phyloP scores from a whole-genome alignment of 2,888 invertebrate species.

The Drosophila lacicola region DNA sequence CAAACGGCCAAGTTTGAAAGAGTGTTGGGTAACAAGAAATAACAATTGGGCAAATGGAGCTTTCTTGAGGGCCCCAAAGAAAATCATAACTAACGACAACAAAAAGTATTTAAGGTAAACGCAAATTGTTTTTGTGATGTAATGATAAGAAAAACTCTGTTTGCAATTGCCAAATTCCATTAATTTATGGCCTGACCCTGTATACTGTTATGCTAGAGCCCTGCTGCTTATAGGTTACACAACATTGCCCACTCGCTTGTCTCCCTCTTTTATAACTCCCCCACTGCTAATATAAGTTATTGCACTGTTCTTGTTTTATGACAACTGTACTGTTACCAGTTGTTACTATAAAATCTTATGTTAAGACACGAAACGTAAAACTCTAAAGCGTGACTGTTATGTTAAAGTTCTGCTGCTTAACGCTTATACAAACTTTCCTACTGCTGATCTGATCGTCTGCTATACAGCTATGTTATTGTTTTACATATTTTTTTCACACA shows the following conservation, averaged over 20 bases:
- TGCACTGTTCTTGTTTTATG: neutral
- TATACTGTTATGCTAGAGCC: neutral
- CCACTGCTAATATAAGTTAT: neutral
- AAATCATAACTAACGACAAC: constrained; percentile 5
- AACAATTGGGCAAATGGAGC: constrained; percentile 8
- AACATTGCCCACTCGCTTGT: too few species aligned
- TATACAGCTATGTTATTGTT: neutral
- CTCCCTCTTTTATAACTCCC: neutral
- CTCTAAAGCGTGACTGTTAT: neutral
- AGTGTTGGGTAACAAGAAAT: constrained; percentile 6
- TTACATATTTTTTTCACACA: too few species aligned
- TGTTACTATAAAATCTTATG: neutral
- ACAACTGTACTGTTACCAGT: neutral
- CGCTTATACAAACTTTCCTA: neutral
- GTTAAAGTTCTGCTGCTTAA: neutral
- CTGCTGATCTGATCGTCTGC: neutral
- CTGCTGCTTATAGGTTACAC: neutral
- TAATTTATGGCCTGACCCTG: too few species aligned
- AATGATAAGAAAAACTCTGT: neutral
- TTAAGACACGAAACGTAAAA: neutral
- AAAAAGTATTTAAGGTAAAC: constrained; percentile 1
- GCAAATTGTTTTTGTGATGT: constrained; percentile 1
- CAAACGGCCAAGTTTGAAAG: neutral
- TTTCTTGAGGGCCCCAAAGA: constrained; percentile 2
- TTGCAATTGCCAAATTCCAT: too few species aligned